A percentile compares a stretch with the other conserved stretches of the same genome.
Evolutionary conservation across 2,888 invertebrate genomes (phyloP).

Genomic region (Muschampia plurimacula): DNA sequence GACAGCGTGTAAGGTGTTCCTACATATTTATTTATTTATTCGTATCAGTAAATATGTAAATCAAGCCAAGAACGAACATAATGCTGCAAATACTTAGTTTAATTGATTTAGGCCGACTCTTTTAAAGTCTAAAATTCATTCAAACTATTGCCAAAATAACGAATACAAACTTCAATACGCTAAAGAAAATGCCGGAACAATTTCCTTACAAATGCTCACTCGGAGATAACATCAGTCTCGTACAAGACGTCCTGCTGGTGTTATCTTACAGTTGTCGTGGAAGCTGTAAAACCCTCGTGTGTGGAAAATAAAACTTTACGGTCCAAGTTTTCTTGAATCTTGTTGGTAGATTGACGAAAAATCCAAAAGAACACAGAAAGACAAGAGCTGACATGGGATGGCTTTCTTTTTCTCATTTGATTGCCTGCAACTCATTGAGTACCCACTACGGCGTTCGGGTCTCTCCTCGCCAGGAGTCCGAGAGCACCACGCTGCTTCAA

Average conservation of each 20-base stretch:
- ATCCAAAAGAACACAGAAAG: not conserved
- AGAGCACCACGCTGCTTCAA: no score
- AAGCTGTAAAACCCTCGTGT: constrained; percentile 2
- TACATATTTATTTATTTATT: no score
- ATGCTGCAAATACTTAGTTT: no score
- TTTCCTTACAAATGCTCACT: constrained; percentile 1
- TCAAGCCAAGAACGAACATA: no score
- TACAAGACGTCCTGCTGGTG: not conserved
- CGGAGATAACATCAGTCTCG: not conserved
- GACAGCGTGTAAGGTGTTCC: no score
- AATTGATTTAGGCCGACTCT: no score
- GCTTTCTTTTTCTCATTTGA: not conserved
- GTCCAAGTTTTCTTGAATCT: not conserved
- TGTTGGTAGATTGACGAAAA: not conserved
- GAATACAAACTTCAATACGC: not conserved
- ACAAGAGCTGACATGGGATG: not conserved
- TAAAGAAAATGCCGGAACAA: not conserved
- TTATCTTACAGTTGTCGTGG: not conserved
- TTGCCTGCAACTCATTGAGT: no score
- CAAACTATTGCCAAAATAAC: not conserved
- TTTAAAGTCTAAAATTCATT: not conserved
- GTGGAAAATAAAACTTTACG: constrained; percentile 8
- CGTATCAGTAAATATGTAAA: no score
- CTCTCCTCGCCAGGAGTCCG: no score
- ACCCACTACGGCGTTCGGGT: no score